These are phyloP conservation scores for Gymnogyps californianus DNA, from an alignment of 2,113 vertebrate genomes.

Conservation along the genomic window DNA sequence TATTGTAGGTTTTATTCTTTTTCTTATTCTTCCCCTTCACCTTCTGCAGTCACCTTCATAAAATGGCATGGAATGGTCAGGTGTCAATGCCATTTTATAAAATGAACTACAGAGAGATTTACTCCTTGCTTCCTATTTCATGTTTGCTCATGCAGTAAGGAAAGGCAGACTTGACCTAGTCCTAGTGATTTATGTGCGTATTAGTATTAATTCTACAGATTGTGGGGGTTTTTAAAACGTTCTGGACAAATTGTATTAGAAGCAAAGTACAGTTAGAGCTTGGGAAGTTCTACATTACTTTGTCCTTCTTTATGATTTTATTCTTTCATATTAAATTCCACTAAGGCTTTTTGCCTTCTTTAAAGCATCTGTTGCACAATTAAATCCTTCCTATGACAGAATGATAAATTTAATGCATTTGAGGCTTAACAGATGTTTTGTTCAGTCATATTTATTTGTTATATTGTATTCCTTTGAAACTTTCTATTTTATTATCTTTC, in stretches of 20 bases:
- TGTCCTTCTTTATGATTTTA: not conserved
- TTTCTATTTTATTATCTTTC: not conserved
- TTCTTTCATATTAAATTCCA: not conserved
- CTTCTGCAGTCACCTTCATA: constrained; percentile 38
- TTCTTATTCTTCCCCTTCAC: not conserved
- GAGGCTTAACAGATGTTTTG: not conserved
- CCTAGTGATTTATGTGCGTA: not conserved
- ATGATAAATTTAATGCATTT: not conserved
- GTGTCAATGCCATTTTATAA: constrained; percentile 7
- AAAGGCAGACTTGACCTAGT: not conserved
- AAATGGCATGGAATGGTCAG: not conserved
- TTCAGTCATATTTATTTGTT: not conserved
- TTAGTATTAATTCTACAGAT: not conserved
- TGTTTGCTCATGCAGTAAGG: not conserved
- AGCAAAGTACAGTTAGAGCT: not conserved
- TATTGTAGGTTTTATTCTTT: not conserved
- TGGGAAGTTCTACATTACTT: not conserved
- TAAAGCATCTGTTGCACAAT: not conserved
- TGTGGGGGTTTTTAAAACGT: not conserved
- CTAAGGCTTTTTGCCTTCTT: not conserved
- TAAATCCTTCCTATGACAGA: not conserved
- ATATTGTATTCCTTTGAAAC: not conserved
- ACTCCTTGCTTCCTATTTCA: not conserved
- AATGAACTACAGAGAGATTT: not conserved
- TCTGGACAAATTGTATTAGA: not conserved